Percentiles rank a stretch among this genome's conserved stretches.
phyloP scores from a whole-genome alignment of 2,113 vertebrate genomes.

The Caracal caracal region DNA sequence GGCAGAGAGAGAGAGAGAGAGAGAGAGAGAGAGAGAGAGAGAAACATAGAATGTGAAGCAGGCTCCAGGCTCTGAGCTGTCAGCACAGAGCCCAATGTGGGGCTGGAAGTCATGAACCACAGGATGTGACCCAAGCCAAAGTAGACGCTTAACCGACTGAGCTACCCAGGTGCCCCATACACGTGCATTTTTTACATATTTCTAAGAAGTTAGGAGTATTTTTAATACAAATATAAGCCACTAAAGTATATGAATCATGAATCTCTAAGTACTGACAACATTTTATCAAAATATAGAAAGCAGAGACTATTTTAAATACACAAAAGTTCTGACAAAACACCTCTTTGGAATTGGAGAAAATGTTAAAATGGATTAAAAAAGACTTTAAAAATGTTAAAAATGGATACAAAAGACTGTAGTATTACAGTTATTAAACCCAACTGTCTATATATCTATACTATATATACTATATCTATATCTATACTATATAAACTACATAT shows the following conservation, averaged over 20 bases:
- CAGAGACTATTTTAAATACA: conserved; percentile 15
- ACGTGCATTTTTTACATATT: not conserved
- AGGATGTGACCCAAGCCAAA: too few species aligned
- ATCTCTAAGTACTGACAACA: conserved; percentile 31
- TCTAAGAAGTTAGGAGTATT: conserved; percentile 16
- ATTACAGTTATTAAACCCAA: not conserved
- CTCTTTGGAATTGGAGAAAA: conserved; percentile 43
- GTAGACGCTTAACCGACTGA: too few species aligned
- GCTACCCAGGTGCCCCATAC: not conserved
- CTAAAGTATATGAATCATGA: conserved; percentile 44
- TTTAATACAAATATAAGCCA: conserved; percentile 36
- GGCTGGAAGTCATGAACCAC: too few species aligned
- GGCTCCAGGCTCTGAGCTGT: too few species aligned
- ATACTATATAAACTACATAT: too few species aligned
- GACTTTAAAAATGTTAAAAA: not conserved
- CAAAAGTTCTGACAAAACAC: not conserved
- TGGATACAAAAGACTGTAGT: conserved; percentile 9
- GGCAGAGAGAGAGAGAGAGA: too few species aligned
- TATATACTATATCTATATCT: not conserved
- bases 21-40: too few species aligned
- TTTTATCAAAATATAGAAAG: conserved; percentile 51
- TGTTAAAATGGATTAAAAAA: too few species aligned
- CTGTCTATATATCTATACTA: not conserved
- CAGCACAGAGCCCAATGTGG: too few species aligned
- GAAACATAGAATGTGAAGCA: too few species aligned